Evolutionary conservation across 2,888 invertebrate genomes (phyloP).

Genomic region (Archaeoteleia sp.): DNA sequence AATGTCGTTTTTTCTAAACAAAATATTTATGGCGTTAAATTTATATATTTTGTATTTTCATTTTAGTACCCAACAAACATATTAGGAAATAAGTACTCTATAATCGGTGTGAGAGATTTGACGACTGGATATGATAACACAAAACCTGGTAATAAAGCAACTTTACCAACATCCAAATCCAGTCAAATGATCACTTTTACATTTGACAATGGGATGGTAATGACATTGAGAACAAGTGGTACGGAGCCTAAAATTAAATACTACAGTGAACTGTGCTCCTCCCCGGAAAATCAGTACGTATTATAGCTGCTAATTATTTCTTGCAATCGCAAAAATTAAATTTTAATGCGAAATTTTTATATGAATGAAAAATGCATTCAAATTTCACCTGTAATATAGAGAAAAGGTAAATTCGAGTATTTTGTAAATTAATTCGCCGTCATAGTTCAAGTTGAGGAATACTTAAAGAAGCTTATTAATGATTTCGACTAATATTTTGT

Average conservation of each 20-base stretch:
- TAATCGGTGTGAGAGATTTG: conserved; percentile 88
- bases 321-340: neutral
- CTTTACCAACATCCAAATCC: conserved; percentile 80
- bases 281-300: conserved; percentile 80
- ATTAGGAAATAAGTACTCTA: conserved; percentile 79
- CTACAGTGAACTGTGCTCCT: conserved; percentile 92
- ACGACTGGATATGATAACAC: conserved; percentile 90
- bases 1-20: too few species aligned
- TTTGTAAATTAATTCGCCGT: too few species aligned
- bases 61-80: conserved; percentile 83
- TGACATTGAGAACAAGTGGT: conserved; percentile 95
- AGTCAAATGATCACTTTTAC: conserved; percentile 96
- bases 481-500: conserved; percentile 8
- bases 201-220: conserved; percentile 89
- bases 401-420: too few species aligned
- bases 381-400: too few species aligned
- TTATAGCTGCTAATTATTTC: neutral
- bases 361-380: neutral
- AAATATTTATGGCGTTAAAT: neutral
- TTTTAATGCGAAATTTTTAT: neutral
- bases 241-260: conserved; percentile 99
- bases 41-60: conserved; percentile 1
- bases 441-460: too few species aligned
- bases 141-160: conserved; percentile 82
- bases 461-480: too few species aligned